Evolutionary conservation across 2,888 invertebrate genomes (phyloP).

Genomic region (Aphrophora alni): DNA sequence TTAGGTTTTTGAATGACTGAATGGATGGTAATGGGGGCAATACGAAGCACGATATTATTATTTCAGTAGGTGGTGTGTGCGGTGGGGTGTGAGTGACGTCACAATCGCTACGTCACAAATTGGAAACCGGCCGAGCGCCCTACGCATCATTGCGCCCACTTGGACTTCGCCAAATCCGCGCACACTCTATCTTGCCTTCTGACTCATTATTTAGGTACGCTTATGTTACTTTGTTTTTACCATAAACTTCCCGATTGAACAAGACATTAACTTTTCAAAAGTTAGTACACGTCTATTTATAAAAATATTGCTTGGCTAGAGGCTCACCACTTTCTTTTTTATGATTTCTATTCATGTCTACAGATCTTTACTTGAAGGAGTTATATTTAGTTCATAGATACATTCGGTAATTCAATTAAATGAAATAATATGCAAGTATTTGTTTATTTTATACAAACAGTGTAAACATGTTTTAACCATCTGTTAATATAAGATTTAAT

Average conservation of each 20-base stretch:
- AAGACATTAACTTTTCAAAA: neutral
- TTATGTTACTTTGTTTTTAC: neutral
- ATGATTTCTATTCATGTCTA: no score
- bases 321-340: neutral
- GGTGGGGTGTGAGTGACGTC: slow-evolving; percentile 34
- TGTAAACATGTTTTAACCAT: no score
- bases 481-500: no score
- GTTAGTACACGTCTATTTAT: no score
- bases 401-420: no score
- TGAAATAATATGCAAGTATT: no score
- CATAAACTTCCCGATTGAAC: neutral
- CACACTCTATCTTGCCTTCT: neutral
- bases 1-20: neutral
- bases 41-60: neutral
- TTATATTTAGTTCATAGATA: no score
- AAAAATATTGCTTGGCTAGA: no score
- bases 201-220: slow-evolving; percentile 6
- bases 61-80: slow-evolving; percentile 22
- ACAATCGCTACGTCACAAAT: slow-evolving; percentile 26
- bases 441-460: no score
- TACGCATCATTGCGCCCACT: slow-evolving; percentile 20
- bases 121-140: slow-evolving; percentile 35
- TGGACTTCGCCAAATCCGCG: neutral
- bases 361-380: no score
- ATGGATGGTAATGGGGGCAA: neutral